phyloP scores from a whole-genome alignment of 1,140 invertebrate genomes.

The Euura lappo region DNA sequence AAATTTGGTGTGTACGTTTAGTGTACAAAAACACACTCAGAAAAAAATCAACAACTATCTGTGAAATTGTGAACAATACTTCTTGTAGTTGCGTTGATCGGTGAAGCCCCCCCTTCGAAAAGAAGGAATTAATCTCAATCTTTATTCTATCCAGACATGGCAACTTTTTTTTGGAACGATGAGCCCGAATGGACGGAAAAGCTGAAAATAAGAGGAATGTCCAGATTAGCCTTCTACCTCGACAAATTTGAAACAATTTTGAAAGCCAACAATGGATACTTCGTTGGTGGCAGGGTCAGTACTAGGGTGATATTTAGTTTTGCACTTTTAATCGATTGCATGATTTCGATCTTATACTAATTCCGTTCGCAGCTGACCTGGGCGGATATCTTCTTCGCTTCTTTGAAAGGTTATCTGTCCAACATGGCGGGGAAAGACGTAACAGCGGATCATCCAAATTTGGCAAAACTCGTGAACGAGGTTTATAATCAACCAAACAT shows the following conservation, averaged over 20 bases:
- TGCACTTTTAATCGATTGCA: neutral
- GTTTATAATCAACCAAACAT: constrained; percentile 47
- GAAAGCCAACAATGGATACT: constrained; percentile 56
- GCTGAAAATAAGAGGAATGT: constrained; percentile 37
- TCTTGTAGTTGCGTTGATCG: too few relatives aligned
- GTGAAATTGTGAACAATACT: too few relatives aligned
- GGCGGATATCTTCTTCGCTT: constrained; percentile 51
- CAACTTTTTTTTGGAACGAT: constrained; percentile 35
- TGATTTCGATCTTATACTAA: constrained; percentile 12
- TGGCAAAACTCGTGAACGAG: constrained; percentile 49
- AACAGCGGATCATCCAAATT: constrained; percentile 40
- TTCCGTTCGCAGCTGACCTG: constrained; percentile 45
- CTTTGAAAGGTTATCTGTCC: constrained; percentile 40
- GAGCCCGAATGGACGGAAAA: constrained; percentile 36
- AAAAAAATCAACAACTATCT: too few relatives aligned
- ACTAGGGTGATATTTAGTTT: neutral
- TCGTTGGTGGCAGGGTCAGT: constrained; percentile 58
- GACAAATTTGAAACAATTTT: constrained; percentile 56
- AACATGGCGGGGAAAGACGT: constrained; percentile 35
- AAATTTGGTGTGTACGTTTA: too few relatives aligned
- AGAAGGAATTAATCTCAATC: neutral
- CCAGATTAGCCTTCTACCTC: constrained; percentile 48
- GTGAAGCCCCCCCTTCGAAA: too few relatives aligned
- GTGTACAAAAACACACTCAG: too few relatives aligned
- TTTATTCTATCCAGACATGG: constrained; percentile 21